Conservation (phyloP, 2,797 vertebrate genomes). For the Enteromius anoplus region DNA sequence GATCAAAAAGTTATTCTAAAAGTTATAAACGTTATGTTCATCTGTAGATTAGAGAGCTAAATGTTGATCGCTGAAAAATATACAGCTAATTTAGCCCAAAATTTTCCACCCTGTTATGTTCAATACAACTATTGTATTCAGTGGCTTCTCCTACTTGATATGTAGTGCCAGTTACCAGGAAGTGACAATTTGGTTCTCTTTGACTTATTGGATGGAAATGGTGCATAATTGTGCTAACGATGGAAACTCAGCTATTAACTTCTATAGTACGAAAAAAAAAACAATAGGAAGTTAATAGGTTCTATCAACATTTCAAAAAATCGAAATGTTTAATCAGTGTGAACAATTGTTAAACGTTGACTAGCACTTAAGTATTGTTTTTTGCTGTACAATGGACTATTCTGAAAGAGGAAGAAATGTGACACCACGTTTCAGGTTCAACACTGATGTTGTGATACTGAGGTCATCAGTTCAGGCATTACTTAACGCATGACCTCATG, state of each 20-base stretch:
- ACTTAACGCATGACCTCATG: neutral
- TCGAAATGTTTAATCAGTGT: neutral
- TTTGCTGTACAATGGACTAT: neutral
- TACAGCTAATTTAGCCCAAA: no score
- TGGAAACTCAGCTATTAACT: neutral
- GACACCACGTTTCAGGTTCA: slow-evolving; percentile 13
- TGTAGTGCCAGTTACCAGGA: no score
- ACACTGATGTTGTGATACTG: slow-evolving; percentile 27
- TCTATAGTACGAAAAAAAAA: neutral
- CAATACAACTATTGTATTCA: no score
- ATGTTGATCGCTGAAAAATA: no score
- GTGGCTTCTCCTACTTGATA: no score
- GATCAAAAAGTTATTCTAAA: no score
- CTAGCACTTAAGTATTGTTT: slow-evolving; percentile 2
- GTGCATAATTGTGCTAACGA: no score
- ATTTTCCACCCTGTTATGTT: no score
- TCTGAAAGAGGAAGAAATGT: slow-evolving; percentile 1
- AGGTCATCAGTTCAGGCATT: neutral
- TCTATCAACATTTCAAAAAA: neutral
- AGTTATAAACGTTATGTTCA: no score
- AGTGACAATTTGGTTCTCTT: neutral
- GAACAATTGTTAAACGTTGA: neutral
- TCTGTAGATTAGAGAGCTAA: no score
- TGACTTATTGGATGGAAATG: no score
- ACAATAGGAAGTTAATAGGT: neutral